A percentile compares a stretch with the other conserved stretches of the same genome.
These are phyloP conservation scores for Takifugu bimaculatus DNA, from an alignment of 2,113 vertebrate species.

Conservation along the genomic window DNA sequence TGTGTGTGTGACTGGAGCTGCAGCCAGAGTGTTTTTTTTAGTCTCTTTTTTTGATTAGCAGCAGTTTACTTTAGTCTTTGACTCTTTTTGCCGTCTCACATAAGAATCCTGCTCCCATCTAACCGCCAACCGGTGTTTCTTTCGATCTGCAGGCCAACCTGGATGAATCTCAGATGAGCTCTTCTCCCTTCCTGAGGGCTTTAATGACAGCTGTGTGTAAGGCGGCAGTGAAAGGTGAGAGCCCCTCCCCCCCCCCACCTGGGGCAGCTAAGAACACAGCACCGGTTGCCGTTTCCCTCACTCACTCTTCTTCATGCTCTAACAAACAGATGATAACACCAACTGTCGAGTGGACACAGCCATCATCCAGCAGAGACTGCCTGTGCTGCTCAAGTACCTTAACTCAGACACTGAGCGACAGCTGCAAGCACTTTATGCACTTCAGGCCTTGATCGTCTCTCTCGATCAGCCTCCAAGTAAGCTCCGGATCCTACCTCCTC, in stretches of 20 bases:
- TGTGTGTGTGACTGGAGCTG: no score
- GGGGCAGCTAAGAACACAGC: no score
- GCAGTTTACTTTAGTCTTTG: neutral
- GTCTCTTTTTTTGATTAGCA: no score
- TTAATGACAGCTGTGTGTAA: constrained; percentile 99
- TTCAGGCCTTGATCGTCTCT: constrained; percentile 95
- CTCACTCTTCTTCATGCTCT: constrained; percentile 28
- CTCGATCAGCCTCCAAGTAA: constrained; percentile 98
- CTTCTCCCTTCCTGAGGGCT: constrained; percentile 95
- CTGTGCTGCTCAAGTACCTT: constrained; percentile 97
- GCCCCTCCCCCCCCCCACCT: neutral
- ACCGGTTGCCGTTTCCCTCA: no score
- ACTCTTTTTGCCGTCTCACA: neutral
- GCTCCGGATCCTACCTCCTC: constrained; percentile 52
- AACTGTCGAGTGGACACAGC: constrained; percentile 91
- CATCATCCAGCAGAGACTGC: constrained; percentile 93
- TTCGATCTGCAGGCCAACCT: constrained; percentile 83
- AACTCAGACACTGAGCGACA: constrained; percentile 97
- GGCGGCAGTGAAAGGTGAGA: constrained; percentile 93
- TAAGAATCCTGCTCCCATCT: no score
- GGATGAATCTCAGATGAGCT: constrained; percentile 94
- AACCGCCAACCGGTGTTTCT: neutral
- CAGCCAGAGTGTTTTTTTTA: no score
- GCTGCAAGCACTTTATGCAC: constrained; percentile 99
- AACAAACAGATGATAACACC: constrained; percentile 81